Base-by-base conservation (phyloP, 1,140 invertebrate genomes). In the Magallana angulata region DNA sequence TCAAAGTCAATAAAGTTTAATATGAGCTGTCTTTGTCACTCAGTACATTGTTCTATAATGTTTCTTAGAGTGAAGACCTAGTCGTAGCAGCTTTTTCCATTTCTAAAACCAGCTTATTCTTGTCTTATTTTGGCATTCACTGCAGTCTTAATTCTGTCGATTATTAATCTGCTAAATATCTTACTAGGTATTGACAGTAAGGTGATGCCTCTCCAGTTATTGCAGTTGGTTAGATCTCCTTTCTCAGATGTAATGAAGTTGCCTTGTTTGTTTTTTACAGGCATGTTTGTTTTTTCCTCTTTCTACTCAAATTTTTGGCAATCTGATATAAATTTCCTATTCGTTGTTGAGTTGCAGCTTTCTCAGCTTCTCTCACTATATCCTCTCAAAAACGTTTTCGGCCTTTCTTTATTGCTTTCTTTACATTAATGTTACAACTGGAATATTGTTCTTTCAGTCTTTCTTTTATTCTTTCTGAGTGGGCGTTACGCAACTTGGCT, bases 41-140 rank as follows among this genome's bases (percentile, higher is more conserved):
- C 90, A 12, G 82, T 84, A 86, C 85, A 91, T 82, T 94, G 91
- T 71, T 93, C 90, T 5, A 93, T 85, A 81, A 91, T 91, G 48
- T 88, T 90, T 57, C 85, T 71, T 16, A 89, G 64, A 1, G 88
- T 88, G 16, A 88, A 88, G 9, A 90, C 89, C 60, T 90, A 86
- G 87, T 90, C 85, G 64, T 82, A 89, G 60, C 89, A 88, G 18
- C 86, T 85, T 71, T 80, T 85, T 24, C 86, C 82, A 62, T 68
- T 62, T 16, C 85, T 9, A 59, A 86, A 91, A 14, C 87, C 86
- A 71, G 84, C 82, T 57, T 89, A 84, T 62, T 90, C 71, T 71
- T 86, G 12, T 84, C 87, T 84, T 56, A 90, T n/a, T 59, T 56
- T 60, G 11, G 76, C 82, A 57, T 89, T 82, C 80, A 89, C 36